These are phyloP conservation scores for Diplosoma virens DNA, from an alignment of 23 tunicate genomes.

Conservation along the genomic window DNA sequence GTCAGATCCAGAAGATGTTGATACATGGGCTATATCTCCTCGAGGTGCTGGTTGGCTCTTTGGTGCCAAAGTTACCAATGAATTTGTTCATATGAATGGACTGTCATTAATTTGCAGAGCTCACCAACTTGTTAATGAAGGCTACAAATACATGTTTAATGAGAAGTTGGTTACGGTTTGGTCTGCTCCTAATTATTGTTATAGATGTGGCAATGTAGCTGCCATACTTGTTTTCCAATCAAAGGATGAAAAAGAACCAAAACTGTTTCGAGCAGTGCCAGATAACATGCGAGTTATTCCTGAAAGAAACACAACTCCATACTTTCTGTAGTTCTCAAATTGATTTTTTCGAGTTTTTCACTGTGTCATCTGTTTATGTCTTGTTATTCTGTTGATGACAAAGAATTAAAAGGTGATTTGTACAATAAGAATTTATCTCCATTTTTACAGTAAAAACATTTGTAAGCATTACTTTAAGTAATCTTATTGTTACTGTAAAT, in stretches of 20 bases:
- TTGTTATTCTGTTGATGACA: no score
- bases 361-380: slow-evolving; percentile 17
- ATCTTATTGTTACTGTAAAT: no score
- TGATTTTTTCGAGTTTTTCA: not conserved
- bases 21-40: slow-evolving; percentile 84
- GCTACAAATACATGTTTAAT: slow-evolving; percentile 93
- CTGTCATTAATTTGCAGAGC: slow-evolving; percentile 88
- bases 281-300: slow-evolving; percentile 91
- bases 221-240: slow-evolving; percentile 72
- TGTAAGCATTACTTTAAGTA: no score
- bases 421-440: no score
- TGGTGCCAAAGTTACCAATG: slow-evolving; percentile 92
- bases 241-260: slow-evolving; percentile 78
- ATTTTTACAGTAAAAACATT: no score
- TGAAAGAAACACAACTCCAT: slow-evolving; percentile 81
- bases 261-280: slow-evolving; percentile 89
- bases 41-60: slow-evolving; percentile 97
- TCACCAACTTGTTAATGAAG: slow-evolving; percentile 96
- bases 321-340: slow-evolving; percentile 60
- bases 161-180: slow-evolving; percentile 87
- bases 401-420: no score
- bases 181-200: slow-evolving; percentile 98
- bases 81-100: slow-evolving; percentile 72
- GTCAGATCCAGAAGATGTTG: slow-evolving; percentile 98
- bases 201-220: slow-evolving; percentile 92